Conservation (phyloP, 2,888 invertebrate genomes). For the Neoaliturus tenellus region DNA sequence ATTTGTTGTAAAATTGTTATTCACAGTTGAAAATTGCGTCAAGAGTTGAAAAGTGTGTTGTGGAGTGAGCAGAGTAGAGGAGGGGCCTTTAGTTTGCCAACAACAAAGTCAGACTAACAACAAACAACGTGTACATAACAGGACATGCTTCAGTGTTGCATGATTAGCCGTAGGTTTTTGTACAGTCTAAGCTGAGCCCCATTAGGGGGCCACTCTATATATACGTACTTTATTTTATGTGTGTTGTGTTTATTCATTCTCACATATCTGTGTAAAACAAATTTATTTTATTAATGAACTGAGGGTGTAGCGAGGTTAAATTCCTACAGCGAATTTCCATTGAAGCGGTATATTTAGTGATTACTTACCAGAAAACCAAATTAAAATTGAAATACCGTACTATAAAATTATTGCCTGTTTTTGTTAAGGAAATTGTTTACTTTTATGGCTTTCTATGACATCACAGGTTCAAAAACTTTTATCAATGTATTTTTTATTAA, state of each 20-base stretch:
- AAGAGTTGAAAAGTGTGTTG: slow-evolving; percentile 47
- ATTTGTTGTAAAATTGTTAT: slow-evolving; percentile 35
- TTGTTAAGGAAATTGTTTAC: too few relatives aligned
- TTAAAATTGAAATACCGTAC: too few relatives aligned
- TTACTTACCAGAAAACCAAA: neutral
- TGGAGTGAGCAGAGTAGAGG: slow-evolving; percentile 41
- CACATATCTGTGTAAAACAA: slow-evolving; percentile 34
- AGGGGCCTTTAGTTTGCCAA: slow-evolving; percentile 53
- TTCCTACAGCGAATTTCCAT: slow-evolving; percentile 1
- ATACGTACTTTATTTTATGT: slow-evolving; percentile 50
- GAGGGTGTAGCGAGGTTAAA: slow-evolving; percentile 13
- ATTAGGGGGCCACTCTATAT: slow-evolving; percentile 41
- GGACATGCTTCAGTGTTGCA: slow-evolving; percentile 54
- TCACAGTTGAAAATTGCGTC: slow-evolving; percentile 29
- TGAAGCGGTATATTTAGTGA: neutral
- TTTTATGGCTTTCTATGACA: too few relatives aligned
- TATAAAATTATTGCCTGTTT: too few relatives aligned
- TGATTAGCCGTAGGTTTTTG: slow-evolving; percentile 54
- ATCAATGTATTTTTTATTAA: too few relatives aligned
- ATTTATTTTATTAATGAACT: slow-evolving; percentile 9
- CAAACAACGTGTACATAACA: slow-evolving; percentile 37
- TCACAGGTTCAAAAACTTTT: too few relatives aligned
- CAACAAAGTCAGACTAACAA: neutral
- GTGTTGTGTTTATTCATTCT: slow-evolving; percentile 47
- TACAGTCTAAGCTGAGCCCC: slow-evolving; percentile 48